phyloP scores from a whole-genome alignment of 2,113 vertebrate genomes.

The Podilymbus podiceps region DNA sequence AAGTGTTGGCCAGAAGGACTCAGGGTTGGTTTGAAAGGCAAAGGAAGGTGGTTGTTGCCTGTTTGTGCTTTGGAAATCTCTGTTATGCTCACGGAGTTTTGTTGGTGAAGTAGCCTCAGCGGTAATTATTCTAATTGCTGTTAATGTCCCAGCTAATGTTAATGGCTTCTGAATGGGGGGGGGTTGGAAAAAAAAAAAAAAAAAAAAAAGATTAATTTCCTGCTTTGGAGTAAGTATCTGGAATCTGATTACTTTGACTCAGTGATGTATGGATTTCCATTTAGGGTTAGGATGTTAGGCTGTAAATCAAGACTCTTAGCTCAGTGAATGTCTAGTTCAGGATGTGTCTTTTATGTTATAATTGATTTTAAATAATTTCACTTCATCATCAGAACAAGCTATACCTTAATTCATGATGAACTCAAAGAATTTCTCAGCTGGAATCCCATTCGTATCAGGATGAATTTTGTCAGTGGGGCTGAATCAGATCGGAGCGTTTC shows the following conservation, averaged over 20 bases:
- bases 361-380: slow-evolving; percentile 29
- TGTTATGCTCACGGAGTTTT: background rate
- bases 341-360: slow-evolving; percentile 9
- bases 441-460: background rate
- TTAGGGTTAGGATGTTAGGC: background rate
- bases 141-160: background rate
- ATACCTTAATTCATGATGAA: slow-evolving; percentile 10
- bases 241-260: background rate
- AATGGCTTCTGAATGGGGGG: background rate
- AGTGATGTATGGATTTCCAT: slow-evolving; percentile 35
- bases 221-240: background rate
- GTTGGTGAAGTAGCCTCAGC: background rate
- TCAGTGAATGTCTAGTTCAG: background rate
- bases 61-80: background rate
- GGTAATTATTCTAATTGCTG: background rate
- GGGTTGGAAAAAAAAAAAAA: no score
- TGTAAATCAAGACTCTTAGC: slow-evolving; percentile 25
- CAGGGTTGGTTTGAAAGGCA: slow-evolving; percentile 6
- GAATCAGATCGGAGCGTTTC: background rate
- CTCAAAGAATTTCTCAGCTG: background rate
- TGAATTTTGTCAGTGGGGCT: slow-evolving; percentile 25
- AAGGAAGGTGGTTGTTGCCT: background rate
- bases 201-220: background rate
- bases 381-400: slow-evolving; percentile 2
- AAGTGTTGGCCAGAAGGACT: background rate